A percentile compares a stretch with the other conserved stretches of the same genome.
Conservation (phyloP, 1,140 invertebrate genomes). For the Leptonema lineaticorne region DNA sequence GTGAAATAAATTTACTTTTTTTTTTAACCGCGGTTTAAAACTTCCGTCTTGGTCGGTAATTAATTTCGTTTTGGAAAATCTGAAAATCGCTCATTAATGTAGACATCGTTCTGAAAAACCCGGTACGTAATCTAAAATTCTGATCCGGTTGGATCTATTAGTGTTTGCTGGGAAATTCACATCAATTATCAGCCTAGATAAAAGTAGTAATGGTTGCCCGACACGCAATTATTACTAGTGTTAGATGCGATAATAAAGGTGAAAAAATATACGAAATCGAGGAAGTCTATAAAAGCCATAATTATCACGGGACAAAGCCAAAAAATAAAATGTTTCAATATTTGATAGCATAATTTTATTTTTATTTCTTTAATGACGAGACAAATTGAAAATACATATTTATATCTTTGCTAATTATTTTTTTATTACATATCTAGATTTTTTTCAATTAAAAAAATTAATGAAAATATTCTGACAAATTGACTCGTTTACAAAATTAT, state of each 20-base stretch:
- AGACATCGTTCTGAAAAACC: not conserved
- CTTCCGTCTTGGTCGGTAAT: not conserved
- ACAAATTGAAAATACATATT: too few relatives aligned
- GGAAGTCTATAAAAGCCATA: too few relatives aligned
- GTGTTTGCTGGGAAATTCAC: not conserved
- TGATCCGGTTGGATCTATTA: not conserved
- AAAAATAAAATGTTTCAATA: too few relatives aligned
- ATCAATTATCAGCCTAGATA: not conserved
- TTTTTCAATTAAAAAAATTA: too few relatives aligned
- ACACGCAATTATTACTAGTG: not conserved
- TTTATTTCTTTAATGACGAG: too few relatives aligned
- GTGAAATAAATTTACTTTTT: not conserved
- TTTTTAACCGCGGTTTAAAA: not conserved
- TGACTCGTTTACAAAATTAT: too few relatives aligned
- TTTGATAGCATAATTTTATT: too few relatives aligned
- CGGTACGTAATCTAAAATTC: not conserved
- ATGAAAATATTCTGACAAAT: too few relatives aligned
- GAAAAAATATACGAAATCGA: too few relatives aligned
- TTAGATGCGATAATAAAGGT: not conserved
- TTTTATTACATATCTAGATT: too few relatives aligned
- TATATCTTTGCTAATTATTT: too few relatives aligned
- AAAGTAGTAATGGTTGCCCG: not conserved
- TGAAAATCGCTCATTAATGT: not conserved
- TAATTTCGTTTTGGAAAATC: not conserved
- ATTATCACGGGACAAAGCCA: too few relatives aligned